Evolutionary conservation across 2,888 invertebrate genomes (phyloP).

Genomic region (Ophion slaviceki): DNA sequence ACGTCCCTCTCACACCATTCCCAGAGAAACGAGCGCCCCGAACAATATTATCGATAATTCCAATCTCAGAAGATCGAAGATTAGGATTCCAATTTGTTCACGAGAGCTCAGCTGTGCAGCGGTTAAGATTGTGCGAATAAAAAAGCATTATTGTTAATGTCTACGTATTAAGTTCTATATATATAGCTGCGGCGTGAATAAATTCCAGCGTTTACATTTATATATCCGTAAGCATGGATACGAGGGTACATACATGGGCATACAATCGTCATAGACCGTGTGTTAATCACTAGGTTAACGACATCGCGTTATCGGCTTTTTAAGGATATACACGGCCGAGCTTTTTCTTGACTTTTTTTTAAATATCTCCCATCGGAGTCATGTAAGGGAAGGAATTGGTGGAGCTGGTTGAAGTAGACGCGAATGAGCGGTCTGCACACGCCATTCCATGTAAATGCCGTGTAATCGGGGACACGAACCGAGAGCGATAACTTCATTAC

Average conservation of each 20-base stretch:
- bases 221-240: background rate
- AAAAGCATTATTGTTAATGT: background rate
- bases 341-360: conserved; percentile 37
- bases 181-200: conserved; percentile 13
- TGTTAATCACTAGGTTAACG: conserved; percentile 74
- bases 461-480: conserved; percentile 78
- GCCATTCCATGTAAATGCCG: conserved; percentile 78
- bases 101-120: background rate
- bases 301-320: conserved; percentile 69
- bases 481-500: conserved; percentile 80
- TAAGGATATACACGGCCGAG: conserved; percentile 59
- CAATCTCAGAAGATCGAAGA: conserved; percentile 52
- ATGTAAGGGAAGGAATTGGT: conserved; percentile 19
- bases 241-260: background rate
- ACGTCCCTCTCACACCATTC: conserved; percentile 23
- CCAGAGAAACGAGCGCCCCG: background rate
- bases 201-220: conserved; percentile 21
- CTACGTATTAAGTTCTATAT: background rate
- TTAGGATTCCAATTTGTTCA: conserved; percentile 51
- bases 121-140: background rate
- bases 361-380: conserved; percentile 45
- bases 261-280: conserved; percentile 44
- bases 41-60: conserved; percentile 48
- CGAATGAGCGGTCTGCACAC: conserved; percentile 64
- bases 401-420: conserved; percentile 18